Base-by-base conservation (phyloP, 2,797 vertebrate genomes). In the Sebastes kiyomatsui region DNA sequence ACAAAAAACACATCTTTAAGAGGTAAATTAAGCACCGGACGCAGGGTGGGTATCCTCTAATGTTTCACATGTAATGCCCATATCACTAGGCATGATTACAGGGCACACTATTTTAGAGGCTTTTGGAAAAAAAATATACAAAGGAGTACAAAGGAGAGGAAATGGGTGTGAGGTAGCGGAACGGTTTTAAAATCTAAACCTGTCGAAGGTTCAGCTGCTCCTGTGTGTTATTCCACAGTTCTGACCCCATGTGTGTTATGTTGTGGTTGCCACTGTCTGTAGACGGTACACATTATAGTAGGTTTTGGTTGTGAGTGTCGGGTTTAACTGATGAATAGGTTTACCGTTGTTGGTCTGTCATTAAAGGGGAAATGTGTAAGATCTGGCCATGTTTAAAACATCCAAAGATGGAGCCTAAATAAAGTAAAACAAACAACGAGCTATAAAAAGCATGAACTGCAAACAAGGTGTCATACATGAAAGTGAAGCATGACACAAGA, bases 71-170 rank as follows among this genome's bases (percentile, higher is more conserved):
- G 65, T 68, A 20, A 72, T 12, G 5, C 38, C 38, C 54, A 32
- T 77, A 74, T 70, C 77, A 62, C 52, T 35, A 2, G 32, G 22
- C 33, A 33, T 55, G 74, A 86, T 91, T 91, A 88, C 69, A 90
- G 83, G 79, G 12, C 25, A 4, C 16, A 6, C 32, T 28, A n/a
- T 70, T 78, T 80, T 7, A 35, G 49, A 72, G 49, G 14, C 30
- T 32, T 60, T 61, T 65, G 79, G n/a, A 82, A 61, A 80, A 61
- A 30, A 82, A 83, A 80, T 67, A 76, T 61, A 60, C 18, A 79
- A 58, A 77, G 22, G 18, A 76, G 30, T 60, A 59, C 12, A 79
- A 58, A 77, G 23, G 18, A 76, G 30, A 85, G 77, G 73, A 88
- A 87, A 66, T 78, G 38, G 73, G 68, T 76, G 65, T 23, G n/a